Evolutionary conservation across 2,888 invertebrate species (phyloP), one percentile per base, ranked within the genome.

Genomic region (Ochropleura leucogaster): DNA sequence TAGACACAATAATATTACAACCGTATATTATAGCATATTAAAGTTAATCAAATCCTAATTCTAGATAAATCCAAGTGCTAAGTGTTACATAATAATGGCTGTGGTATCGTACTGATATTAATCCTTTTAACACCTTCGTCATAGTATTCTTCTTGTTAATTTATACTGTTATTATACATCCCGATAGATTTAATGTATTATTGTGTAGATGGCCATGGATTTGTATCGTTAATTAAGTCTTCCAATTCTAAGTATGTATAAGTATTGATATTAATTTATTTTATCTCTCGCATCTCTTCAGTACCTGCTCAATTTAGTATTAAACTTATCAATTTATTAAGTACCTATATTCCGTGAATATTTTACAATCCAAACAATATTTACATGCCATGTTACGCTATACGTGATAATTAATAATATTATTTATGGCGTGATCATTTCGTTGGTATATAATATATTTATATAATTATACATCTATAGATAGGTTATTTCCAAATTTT

Each of bases 61-160:
- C 87, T 95, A 94, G 92, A 90, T 90, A 87, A 91, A 90, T 94
- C 91, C 92, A 95, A 95, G 93, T 95, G 93, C 94, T 96, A 95
- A 94, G 93, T 94, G 93, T 94, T 93, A 94, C 90, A 91, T 92
- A 91, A 93, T 94, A 94, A 96, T 96, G 96, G 96, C 96, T 96
- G 96, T 96, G 96, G 95, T 95, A 95, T 94, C 90, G 95, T 93
- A 96, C 95, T 95, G 94, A 95, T 93, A 90, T 94, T 94, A 93
- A 93, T 92, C 91, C 93, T 83, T 92, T 93, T 93, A 93, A 93
- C 91, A 93, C 88, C 88, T 89, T 92, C 86, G 86, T 93, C 91
- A 89, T 92, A 91, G 88, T 89, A 87, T 90, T 92, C 89, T 92
- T 89, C 90, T 91, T 82, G 86, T 92, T 93, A 91, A 80, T 90